These are phyloP conservation scores for Coleophora deauratella DNA, from an alignment of 2,888 invertebrate species.

Conservation along the genomic window DNA sequence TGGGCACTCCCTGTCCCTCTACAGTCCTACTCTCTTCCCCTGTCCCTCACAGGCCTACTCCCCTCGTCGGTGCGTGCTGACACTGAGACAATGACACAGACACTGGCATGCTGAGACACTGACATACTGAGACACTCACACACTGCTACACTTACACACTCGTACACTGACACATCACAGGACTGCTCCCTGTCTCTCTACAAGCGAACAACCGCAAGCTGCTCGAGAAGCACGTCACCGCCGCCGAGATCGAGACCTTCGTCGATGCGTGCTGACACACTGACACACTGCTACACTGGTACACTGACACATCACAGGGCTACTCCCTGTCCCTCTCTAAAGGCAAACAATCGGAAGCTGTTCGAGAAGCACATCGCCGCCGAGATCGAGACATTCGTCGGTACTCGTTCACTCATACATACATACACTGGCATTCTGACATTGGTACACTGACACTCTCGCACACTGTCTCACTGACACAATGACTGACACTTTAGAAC, in stretches of 20 bases:
- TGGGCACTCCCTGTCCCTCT: too few species aligned
- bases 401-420: neutral
- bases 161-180: constrained; percentile 90
- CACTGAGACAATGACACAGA: too few species aligned
- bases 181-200: too few species aligned
- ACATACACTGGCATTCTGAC: too few species aligned
- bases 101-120: too few species aligned
- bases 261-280: neutral
- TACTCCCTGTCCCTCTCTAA: too few species aligned
- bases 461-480: too few species aligned
- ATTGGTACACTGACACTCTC: too few species aligned
- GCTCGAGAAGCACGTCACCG: constrained; percentile 98
- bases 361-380: constrained; percentile 98
- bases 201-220: constrained; percentile 98
- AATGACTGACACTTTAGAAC: too few species aligned
- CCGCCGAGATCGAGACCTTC: constrained; percentile 77
- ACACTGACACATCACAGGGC: constrained; percentile 94
- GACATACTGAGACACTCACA: neutral
- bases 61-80: constrained; percentile 90
- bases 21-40: too few species aligned
- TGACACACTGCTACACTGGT: too few species aligned
- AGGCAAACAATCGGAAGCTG: constrained; percentile 97
- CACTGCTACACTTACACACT: neutral
- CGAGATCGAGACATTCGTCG: constrained; percentile 61
- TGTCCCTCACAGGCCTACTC: too few species aligned